Base-by-base conservation (phyloP, 2,113 vertebrate species). In the Edolisoma coerulescens region DNA sequence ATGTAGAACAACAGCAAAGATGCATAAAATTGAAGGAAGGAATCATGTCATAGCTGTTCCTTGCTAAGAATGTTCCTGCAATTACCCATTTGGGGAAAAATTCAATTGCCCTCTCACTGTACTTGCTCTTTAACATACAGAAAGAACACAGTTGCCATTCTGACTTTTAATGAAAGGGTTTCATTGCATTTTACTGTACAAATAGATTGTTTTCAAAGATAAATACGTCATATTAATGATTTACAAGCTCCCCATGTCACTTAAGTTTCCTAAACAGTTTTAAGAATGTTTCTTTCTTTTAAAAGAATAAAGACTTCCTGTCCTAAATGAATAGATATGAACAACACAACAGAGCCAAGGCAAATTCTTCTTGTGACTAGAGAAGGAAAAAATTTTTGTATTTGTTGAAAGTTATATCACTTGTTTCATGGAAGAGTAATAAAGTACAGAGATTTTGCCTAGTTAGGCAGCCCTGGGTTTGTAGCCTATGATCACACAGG, bases 361-460 rank as follows among this genome's bases (percentile, higher is more conserved):
- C 16, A 57, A 87, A 70, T 76, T 77, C 45, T 88, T 56, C 32
- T 61, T 52, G 13, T 71, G 77, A 68, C 39, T 26, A 60, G 16
- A 60, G 30, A 61, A 67, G 45, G 39, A 68, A 87, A 81, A 87
- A 2, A 20, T 16, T 64, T 75, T 33, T 57, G 18, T 22, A 52
- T 70, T 86, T 87, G 35, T 82, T 92, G 32, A 87, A 91, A 60
- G 41, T 69, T 89, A 11, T 64, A 76, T 33, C 1, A 2, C 11
- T 73, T 87, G 9, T 57, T 89, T 94, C 85, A 89, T 69, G 35
- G 63, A 47, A 50, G 6, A 89, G 16, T 45, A 87, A 87, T 84
- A 85, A 95, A 87, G 52, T 75, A 56, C 27, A 95, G 56, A 78
- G n/a, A 87, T 35, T 85, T 59, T 56, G 35, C 44, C 44, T 65